Conservation (phyloP, 2,797 vertebrate genomes). For the Characodon lateralis region DNA sequence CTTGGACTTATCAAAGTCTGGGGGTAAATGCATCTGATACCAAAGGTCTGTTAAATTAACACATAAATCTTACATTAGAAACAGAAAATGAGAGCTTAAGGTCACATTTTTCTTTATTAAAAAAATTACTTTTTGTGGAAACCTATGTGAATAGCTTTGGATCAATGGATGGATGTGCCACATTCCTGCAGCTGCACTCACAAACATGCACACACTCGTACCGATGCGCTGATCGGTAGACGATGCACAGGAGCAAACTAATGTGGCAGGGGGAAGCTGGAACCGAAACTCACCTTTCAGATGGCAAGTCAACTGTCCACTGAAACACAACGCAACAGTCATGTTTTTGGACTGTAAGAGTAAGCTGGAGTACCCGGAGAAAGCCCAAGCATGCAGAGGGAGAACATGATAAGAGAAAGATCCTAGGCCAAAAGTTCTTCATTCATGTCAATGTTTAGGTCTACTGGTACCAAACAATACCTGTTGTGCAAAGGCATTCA, state of each 20-base stretch:
- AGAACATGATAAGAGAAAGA: no score
- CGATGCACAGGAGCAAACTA: not conserved
- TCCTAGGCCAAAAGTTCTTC: no score
- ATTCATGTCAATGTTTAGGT: no score
- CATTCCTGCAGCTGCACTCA: not conserved
- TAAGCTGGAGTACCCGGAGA: no score
- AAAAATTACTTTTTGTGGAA: not conserved
- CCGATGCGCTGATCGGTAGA: not conserved
- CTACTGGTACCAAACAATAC: no score
- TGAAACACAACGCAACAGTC: no score
- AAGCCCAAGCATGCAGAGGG: no score
- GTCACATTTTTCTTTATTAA: not conserved
- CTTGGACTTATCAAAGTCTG: conserved; percentile 88
- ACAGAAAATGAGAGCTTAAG: not conserved
- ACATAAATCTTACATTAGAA: not conserved
- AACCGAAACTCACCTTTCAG: not conserved
- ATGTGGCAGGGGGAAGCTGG: not conserved
- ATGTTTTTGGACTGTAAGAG: no score
- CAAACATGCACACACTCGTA: not conserved
- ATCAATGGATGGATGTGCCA: not conserved
- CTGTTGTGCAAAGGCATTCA: no score
- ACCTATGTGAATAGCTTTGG: not conserved
- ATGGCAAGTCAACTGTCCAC: not conserved
- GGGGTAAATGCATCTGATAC: conserved; percentile 95
- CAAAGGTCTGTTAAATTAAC: conserved; percentile 83